Evolutionary conservation across 2,888 invertebrate species (phyloP), one percentile per base, ranked within the genome.

Genomic region (Ornithoptera priamus): DNA sequence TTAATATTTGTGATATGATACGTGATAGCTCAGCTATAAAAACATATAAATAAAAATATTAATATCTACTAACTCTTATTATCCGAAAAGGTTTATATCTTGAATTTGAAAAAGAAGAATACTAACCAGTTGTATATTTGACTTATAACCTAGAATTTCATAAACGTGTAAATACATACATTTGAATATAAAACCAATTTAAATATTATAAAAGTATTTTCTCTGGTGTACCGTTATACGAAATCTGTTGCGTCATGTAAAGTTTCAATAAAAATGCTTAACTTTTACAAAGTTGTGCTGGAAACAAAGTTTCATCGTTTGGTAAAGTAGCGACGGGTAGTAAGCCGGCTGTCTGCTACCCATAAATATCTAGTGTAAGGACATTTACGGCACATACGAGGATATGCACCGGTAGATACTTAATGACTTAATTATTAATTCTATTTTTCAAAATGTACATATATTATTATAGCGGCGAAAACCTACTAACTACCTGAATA

Each of bases 381-480:
- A 59, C 65, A 58, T 66, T 59, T 66, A 60, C 66, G 59, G 58
- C 59, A 60, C 66, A 30, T 30, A 30, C 66, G 24, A 50, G 59
- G 12, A 50, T 60, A 50, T 66, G 59, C 36, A 46, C 2, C 17
- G 30, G 66, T 15, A n/a, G n/a, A 66, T 60, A 60, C 59, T 66
- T 66, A 20, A 46, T 18, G 30, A 50, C 42, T 20, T 59, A n/a
- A 50, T 50, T 6, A 59, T 60, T 50, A 65, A 36, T n/a, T 17
- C 24, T n/a, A 58, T 24, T 24, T 59, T 57, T 58, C 58, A n/a
- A 22, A 3, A 58, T 56, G 56, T 20, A 20, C 56, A 20, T 56
- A 56, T 15, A 2, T 53, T n/a, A 15, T 46, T 15, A 15, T 46
- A 46, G 46, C 15, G 12, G 15, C 46, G 46, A 12, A 46, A 46